A percentile compares a stretch with the other conserved stretches of the same genome.
phyloP scores from a whole-genome alignment of 2,888 invertebrate genomes.

The Oeneis ivallda region DNA sequence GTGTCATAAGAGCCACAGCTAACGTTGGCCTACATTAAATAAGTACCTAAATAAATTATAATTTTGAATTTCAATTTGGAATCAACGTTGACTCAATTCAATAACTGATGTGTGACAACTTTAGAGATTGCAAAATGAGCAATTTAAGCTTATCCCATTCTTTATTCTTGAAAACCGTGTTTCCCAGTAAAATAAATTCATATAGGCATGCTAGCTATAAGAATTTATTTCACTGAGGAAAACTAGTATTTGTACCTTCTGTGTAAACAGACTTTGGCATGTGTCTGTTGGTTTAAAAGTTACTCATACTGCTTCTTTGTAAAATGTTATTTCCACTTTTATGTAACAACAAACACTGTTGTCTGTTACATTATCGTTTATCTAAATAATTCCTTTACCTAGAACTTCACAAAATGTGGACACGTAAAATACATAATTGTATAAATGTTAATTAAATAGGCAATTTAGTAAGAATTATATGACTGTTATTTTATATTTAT shows the following conservation, averaged over 20 bases:
- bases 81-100: no score
- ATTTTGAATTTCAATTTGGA: no score
- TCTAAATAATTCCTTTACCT: not conserved
- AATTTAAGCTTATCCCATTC: not conserved
- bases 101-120: no score
- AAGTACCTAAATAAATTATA: no score
- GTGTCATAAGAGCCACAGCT: no score
- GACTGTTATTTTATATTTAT: no score
- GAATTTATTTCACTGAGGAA: not conserved
- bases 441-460: not conserved
- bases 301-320: not conserved
- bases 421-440: not conserved
- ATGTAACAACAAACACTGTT: not conserved
- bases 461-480: no score
- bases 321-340: conserved; percentile 1
- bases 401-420: not conserved
- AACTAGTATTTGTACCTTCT: not conserved
- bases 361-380: not conserved
- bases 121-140: not conserved
- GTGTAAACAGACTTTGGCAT: not conserved
- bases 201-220: no score
- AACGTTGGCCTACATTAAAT: no score
- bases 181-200: no score
- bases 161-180: not conserved
- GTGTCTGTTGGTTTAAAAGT: not conserved